phyloP scores from a whole-genome alignment of 2,888 invertebrate genomes.

The Plebejus melissa region DNA sequence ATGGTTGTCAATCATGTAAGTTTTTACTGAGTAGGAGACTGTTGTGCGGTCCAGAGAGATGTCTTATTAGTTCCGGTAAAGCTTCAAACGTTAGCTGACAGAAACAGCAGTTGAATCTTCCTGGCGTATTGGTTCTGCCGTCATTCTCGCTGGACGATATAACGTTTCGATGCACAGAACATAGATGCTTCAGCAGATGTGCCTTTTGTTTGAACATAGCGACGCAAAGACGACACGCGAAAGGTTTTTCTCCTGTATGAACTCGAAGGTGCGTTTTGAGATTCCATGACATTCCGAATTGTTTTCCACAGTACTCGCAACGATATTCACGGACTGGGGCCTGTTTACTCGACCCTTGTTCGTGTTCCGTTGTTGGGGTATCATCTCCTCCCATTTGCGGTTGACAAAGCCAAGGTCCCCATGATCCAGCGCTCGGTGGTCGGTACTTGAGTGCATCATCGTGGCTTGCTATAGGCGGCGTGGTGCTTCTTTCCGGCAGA shows the following conservation, averaged over 20 bases:
- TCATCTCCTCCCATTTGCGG: conserved; percentile 80
- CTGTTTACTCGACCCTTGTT: conserved; percentile 77
- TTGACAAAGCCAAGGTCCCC: conserved; percentile 84
- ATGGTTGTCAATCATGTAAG: conserved; percentile 84
- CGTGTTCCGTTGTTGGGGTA: conserved; percentile 69
- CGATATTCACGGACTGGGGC: conserved; percentile 90
- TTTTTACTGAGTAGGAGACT: conserved; percentile 92
- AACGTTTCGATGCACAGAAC: conserved; percentile 92
- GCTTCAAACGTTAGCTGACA: conserved; percentile 92
- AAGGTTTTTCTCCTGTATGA: conserved; percentile 93
- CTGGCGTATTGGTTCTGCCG: conserved; percentile 80
- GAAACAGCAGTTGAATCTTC: conserved; percentile 91
- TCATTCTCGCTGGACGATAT: conserved; percentile 90
- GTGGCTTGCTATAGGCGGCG: conserved; percentile 80
- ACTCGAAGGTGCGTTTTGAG: conserved; percentile 92
- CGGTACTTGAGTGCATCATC: conserved; percentile 80
- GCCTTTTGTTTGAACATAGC: conserved; percentile 96
- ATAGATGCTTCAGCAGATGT: conserved; percentile 91
- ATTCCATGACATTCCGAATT: conserved; percentile 96
- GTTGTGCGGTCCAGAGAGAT: conserved; percentile 92
- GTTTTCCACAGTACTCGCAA: conserved; percentile 93
- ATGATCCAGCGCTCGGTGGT: conserved; percentile 85
- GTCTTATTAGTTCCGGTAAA: conserved; percentile 90
- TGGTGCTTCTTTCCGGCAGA: conserved; percentile 80
- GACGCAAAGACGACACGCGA: conserved; percentile 92